Evolutionary conservation across 2,888 invertebrate genomes (phyloP).

Genomic region (Tolmerus cingulatus): DNA sequence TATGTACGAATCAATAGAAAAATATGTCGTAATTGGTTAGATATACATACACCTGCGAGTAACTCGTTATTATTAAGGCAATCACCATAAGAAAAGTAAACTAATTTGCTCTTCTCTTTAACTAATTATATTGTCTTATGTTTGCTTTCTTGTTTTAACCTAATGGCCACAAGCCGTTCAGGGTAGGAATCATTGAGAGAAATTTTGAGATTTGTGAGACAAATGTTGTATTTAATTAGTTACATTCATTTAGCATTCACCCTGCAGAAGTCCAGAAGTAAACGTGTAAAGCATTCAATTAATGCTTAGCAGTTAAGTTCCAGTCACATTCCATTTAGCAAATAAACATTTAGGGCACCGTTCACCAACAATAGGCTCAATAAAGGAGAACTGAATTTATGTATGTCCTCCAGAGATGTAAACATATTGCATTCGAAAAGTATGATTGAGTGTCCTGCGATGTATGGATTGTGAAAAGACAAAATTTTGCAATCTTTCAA

Average conservation of each 20-base stretch:
- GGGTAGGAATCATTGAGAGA: background rate
- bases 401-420: too few relatives aligned
- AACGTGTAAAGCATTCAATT: background rate
- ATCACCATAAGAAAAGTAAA: background rate
- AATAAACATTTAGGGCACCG: background rate
- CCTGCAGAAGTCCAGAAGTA: background rate
- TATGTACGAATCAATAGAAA: too few relatives aligned
- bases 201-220: background rate
- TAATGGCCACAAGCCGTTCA: too few relatives aligned
- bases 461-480: too few relatives aligned
- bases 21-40: too few relatives aligned
- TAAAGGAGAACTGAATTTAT: too few relatives aligned
- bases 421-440: too few relatives aligned
- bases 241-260: background rate
- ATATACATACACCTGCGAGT: too few relatives aligned
- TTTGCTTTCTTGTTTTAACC: background rate
- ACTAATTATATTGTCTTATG: background rate
- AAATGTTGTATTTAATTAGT: background rate
- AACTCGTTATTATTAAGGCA: too few relatives aligned
- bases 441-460: too few relatives aligned
- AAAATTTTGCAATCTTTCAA: too few relatives aligned
- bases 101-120: background rate
- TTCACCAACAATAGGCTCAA: background rate
- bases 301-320: background rate
- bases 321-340: background rate